Evolutionary conservation across 2,797 vertebrate species (phyloP).

Genomic region (Sebastiscus albofasciatus): DNA sequence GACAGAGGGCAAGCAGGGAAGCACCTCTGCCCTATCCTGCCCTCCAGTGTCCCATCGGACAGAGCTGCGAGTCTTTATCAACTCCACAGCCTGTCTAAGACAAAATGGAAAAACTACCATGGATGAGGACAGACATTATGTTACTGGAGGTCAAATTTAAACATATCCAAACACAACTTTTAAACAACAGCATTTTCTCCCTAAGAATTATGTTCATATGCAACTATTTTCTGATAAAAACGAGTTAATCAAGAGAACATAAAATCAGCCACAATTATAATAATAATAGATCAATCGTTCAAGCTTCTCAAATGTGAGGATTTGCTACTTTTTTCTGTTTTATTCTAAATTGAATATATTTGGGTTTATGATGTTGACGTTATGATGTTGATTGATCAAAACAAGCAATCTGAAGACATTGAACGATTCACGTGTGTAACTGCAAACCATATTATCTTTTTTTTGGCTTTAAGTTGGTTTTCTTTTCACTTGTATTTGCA

Average conservation of each 20-base stretch:
- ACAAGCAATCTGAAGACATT: not conserved
- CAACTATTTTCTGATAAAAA: not conserved
- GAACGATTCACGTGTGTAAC: not conserved
- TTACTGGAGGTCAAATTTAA: not conserved
- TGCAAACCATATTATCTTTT: not conserved
- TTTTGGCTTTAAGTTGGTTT: not conserved
- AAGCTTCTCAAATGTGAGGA: not conserved
- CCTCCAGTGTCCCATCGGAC: slow-evolving; percentile 54
- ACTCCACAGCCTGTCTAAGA: slow-evolving; percentile 17
- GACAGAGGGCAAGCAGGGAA: slow-evolving; percentile 52
- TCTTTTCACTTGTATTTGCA: not conserved
- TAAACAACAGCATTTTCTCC: not conserved
- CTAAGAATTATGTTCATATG: not conserved
- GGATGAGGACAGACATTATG: not conserved
- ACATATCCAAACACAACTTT: not conserved
- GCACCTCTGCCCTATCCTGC: slow-evolving; percentile 60
- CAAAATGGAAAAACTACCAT: slow-evolving; percentile 17
- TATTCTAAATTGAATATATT: not conserved
- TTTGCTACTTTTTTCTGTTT: not conserved
- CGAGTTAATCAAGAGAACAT: not conserved
- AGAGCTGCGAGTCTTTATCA: slow-evolving; percentile 51
- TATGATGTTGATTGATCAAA: not conserved
- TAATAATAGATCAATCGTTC: not conserved
- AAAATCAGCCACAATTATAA: not conserved
- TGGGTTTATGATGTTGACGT: not conserved